Evolutionary conservation across 2,888 invertebrate genomes (phyloP).

Genomic region (Ectemnius lituratus): DNA sequence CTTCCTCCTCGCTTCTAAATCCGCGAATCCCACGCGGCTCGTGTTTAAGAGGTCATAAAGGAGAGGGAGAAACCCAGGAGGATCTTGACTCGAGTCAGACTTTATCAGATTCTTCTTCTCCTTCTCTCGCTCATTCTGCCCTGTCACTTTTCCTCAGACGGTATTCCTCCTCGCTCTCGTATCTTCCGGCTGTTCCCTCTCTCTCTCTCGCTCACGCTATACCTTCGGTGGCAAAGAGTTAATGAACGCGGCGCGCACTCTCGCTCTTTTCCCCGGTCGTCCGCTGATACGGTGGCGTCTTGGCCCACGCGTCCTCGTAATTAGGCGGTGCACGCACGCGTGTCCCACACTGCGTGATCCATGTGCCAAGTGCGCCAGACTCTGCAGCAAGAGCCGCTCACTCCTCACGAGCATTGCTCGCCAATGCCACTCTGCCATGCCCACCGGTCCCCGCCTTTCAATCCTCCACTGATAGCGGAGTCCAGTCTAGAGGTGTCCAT

Average conservation of each 20-base stretch:
- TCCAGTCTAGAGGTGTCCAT: not conserved
- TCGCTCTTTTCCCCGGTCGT: conserved; percentile 56
- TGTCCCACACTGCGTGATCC: conserved; percentile 71
- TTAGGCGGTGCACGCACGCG: conserved; percentile 72
- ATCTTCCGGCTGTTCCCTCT: conserved; percentile 15
- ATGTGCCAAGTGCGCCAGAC: conserved; percentile 51
- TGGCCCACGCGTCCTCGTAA: conserved; percentile 74
- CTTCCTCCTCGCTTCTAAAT: conserved; percentile 47
- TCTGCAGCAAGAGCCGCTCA: conserved; percentile 11
- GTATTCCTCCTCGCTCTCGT: conserved; percentile 17
- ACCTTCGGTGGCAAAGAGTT: conserved; percentile 58
- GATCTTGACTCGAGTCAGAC: conserved; percentile 42
- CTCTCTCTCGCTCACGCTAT: conserved; percentile 30
- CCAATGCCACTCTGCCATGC: too few relatives aligned
- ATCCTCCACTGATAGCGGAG: not conserved
- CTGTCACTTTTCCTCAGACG: not conserved
- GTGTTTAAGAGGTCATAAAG: conserved; percentile 47
- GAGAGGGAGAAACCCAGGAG: conserved; percentile 18
- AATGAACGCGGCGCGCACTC: conserved; percentile 65
- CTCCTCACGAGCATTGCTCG: conserved; percentile 7
- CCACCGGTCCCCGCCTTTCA: not conserved
- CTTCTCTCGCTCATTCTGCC: conserved; percentile 21
- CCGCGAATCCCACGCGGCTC: conserved; percentile 55
- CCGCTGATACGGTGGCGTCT: conserved; percentile 70
- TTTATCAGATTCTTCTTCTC: conserved; percentile 38